Evolutionary conservation across 92 coral and sea anemone genomes (phyloP).

Genomic region (Epizoanthus stellaris): DNA sequence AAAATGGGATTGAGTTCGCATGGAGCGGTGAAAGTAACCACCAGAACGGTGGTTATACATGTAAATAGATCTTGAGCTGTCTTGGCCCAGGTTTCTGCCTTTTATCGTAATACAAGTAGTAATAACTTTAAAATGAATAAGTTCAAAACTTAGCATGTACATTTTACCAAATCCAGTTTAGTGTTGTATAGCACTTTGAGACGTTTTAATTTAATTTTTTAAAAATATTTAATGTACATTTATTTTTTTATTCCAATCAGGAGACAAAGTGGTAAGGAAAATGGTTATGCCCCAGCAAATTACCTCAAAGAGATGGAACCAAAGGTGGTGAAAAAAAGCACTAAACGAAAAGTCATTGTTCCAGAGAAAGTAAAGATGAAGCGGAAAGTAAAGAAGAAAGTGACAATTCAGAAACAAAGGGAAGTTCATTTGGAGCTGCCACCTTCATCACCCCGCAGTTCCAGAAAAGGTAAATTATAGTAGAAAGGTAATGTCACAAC

Average conservation of each 20-base stretch:
- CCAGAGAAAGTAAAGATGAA: conserved; percentile 83
- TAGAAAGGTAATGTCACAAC: no score
- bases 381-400: conserved; percentile 87
- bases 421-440: conserved; percentile 49
- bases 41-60: no score
- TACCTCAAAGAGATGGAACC: conserved; percentile 93
- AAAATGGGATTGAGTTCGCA: no score
- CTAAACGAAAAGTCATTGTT: conserved; percentile 84
- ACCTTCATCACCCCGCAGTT: conserved; percentile 48
- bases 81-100: no score
- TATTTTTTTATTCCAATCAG: conserved; percentile 32
- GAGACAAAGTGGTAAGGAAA: conserved; percentile 82
- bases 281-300: conserved; percentile 97
- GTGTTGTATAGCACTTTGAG: no score
- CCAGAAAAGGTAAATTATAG: conserved; percentile 38
- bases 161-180: no score
- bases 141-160: no score
- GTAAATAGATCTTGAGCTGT: no score
- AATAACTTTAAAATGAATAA: no score
- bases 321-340: conserved; percentile 75
- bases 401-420: conserved; percentile 78
- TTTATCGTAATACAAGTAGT: no score
- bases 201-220: no score
- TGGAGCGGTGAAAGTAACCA: no score
- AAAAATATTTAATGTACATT: not conserved